A percentile compares a stretch with the other conserved stretches of the same genome.
Conservation (phyloP, 2,888 invertebrate species). For the Drosophila colorata region DNA sequence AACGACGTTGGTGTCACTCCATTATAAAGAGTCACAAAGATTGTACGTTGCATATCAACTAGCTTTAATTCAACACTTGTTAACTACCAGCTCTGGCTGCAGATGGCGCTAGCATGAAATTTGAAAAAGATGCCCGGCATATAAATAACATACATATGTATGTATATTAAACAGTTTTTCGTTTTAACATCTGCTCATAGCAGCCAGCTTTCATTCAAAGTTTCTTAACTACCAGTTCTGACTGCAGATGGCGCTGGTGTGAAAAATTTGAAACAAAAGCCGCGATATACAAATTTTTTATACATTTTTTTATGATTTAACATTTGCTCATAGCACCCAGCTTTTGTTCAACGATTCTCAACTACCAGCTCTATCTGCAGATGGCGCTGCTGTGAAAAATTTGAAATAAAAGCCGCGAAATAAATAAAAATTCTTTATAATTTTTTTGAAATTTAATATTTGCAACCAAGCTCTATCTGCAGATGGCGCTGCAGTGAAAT, state of each 20-base stretch:
- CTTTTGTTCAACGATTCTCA: rapidly evolving
- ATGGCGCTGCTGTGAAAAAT: conserved; percentile 18
- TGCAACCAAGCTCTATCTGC: no score
- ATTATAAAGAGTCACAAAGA: background rate
- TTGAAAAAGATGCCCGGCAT: no score
- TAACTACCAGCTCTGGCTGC: background rate
- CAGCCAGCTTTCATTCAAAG: background rate
- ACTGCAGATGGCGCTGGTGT: conserved; percentile 25
- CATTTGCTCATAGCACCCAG: background rate
- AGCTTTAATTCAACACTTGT: no score
- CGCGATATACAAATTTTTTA: background rate
- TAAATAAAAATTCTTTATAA: no score
- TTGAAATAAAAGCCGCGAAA: background rate
- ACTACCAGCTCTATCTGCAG: background rate
- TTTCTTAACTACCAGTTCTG: rapidly evolving
- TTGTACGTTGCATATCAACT: background rate
- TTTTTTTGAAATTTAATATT: background rate
- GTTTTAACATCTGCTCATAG: background rate
- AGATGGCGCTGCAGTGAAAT: no score
- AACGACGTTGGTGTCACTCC: background rate
- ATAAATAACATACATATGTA: no score
- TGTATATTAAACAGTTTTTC: no score
- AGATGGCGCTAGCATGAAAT: background rate
- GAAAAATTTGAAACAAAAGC: background rate
- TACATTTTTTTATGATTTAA: background rate